These are phyloP conservation scores for Herpetotheres cachinnans DNA, from an alignment of 2,113 vertebrate species.

Conservation along the genomic window DNA sequence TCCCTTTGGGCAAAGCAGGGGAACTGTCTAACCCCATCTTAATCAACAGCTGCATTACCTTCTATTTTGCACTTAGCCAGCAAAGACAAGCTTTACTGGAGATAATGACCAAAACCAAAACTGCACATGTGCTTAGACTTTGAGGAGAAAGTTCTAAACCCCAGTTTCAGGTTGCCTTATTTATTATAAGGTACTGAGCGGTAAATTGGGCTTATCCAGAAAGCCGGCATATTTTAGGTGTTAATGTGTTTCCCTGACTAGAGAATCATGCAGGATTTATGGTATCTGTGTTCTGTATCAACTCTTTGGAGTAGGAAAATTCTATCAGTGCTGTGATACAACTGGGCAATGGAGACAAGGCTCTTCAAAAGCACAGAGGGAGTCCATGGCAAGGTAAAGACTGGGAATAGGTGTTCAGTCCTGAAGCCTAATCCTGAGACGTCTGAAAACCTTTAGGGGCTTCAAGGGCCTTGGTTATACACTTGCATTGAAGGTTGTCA, in stretches of 20 bases:
- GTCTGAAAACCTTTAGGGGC: not conserved
- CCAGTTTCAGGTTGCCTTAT: not conserved
- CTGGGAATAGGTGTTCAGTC: not conserved
- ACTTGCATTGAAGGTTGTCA: rapidly evolving
- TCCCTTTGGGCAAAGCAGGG: not conserved
- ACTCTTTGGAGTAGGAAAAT: not conserved
- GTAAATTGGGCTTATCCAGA: not conserved
- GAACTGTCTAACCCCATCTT: not conserved
- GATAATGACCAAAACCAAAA: not conserved
- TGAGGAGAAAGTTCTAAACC: not conserved
- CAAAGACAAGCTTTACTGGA: not conserved
- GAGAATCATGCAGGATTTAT: not conserved
- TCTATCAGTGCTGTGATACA: not conserved
- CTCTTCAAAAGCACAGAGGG: not conserved
- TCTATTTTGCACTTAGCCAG: not conserved
- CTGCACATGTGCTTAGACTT: not conserved
- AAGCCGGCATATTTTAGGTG: not conserved
- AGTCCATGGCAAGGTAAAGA: not conserved
- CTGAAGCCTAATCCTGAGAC: not conserved
- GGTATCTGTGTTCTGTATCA: not conserved
- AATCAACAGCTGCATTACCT: not conserved
- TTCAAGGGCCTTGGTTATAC: not conserved
- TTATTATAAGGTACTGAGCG: not conserved
- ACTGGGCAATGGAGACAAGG: not conserved
- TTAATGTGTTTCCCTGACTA: not conserved